A percentile compares a stretch with the other conserved stretches of the same genome.
These are phyloP conservation scores for Sipunculus nudus DNA, from an alignment of 2,888 invertebrate genomes.

Conservation along the genomic window DNA sequence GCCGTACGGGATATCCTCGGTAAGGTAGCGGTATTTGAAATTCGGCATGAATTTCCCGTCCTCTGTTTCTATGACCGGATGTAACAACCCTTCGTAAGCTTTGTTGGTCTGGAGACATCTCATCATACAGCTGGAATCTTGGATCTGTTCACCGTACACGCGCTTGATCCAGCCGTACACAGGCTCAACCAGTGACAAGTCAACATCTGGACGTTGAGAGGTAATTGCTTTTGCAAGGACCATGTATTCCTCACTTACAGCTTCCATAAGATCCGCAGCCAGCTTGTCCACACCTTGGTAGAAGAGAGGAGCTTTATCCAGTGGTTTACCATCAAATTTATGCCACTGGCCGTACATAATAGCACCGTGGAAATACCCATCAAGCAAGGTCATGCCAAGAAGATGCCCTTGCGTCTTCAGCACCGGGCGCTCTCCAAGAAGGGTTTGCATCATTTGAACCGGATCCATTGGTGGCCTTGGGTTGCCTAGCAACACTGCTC, in stretches of 20 bases:
- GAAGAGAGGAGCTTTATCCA: conserved; percentile 46
- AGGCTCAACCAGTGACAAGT: conserved; percentile 46
- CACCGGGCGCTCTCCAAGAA: conserved; percentile 43
- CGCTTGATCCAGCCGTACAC: conserved; percentile 47
- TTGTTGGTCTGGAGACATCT: conserved; percentile 44
- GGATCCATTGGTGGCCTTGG: conserved; percentile 17
- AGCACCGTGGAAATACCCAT: conserved; percentile 47
- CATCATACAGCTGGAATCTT: conserved; percentile 38
- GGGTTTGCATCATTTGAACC: conserved; percentile 38
- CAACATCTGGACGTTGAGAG: conserved; percentile 32
- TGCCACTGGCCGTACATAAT: conserved; percentile 51
- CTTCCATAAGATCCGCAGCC: conserved; percentile 42
- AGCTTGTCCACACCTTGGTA: conserved; percentile 50
- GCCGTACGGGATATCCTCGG: conserved; percentile 51
- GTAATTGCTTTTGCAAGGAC: conserved; percentile 45
- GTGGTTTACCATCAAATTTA: conserved; percentile 47
- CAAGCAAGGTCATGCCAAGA: conserved; percentile 47
- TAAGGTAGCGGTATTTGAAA: conserved; percentile 47
- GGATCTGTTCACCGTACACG: conserved; percentile 43
- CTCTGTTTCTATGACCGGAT: conserved; percentile 45
- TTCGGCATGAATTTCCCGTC: conserved; percentile 46
- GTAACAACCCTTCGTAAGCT: conserved; percentile 46
- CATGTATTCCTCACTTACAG: conserved; percentile 47
- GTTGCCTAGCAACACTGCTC: conserved; percentile 9
- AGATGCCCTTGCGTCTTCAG: conserved; percentile 42